Evolutionary conservation across 2,888 invertebrate species (phyloP).

Genomic region (Ophion costatus): DNA sequence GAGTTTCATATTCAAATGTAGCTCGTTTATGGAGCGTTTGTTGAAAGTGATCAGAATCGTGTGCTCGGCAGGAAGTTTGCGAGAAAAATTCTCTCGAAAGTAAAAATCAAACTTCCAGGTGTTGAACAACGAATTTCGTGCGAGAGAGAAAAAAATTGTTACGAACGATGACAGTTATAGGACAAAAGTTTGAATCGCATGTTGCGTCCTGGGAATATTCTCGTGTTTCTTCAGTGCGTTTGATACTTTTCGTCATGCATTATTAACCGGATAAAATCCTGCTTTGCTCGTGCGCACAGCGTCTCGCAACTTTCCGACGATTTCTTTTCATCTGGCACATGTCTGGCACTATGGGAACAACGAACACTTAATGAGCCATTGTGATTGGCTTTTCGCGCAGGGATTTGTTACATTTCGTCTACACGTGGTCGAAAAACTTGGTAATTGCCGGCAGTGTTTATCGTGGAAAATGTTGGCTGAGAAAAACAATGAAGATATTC

Average conservation of each 20-base stretch:
- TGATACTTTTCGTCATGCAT: not conserved
- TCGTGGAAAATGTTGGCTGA: not conserved
- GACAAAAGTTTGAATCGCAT: not conserved
- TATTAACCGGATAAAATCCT: constrained; percentile 20
- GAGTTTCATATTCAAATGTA: too few relatives aligned
- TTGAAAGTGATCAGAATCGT: too few relatives aligned
- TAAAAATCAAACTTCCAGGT: not conserved
- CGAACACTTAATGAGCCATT: not conserved
- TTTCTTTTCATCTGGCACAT: constrained; percentile 32
- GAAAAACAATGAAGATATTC: not conserved
- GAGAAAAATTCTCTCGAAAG: too few relatives aligned
- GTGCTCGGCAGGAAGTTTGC: too few relatives aligned
- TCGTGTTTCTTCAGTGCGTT: not conserved
- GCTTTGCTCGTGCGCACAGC: constrained; percentile 1
- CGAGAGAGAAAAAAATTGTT: not conserved
- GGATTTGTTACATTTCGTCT: constrained; percentile 26
- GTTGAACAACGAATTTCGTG: constrained; percentile 6
- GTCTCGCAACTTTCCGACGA: constrained; percentile 3
- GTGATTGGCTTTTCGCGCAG: constrained; percentile 3
- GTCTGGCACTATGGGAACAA: not conserved
- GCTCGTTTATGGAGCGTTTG: too few relatives aligned
- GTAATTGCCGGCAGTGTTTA: not conserved
- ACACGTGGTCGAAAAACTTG: constrained; percentile 36
- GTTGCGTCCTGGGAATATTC: not conserved
- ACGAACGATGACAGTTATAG: not conserved